These are phyloP conservation scores for Pseudococcus jackbeardsleyi DNA, from an alignment of 2,888 invertebrate genomes.

Conservation along the genomic window DNA sequence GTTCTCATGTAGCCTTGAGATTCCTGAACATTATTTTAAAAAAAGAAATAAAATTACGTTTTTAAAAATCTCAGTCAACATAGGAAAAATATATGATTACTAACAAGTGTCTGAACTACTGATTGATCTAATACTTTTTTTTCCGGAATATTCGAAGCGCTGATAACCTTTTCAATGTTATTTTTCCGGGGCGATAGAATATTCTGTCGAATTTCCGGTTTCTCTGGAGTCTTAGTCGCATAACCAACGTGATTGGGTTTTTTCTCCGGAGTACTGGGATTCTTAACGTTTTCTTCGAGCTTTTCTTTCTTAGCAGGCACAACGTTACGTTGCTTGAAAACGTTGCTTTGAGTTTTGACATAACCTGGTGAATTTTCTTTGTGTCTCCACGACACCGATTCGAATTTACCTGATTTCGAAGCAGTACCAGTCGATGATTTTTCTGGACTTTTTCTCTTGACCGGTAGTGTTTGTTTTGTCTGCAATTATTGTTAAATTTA, in stretches of 20 bases:
- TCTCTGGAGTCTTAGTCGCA: neutral
- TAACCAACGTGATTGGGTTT: neutral
- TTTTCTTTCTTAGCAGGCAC: slow-evolving; percentile 45
- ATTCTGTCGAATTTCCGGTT: neutral
- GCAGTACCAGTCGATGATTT: neutral
- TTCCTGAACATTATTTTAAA: slow-evolving; percentile 50
- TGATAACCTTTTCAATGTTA: neutral
- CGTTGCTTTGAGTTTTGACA: neutral
- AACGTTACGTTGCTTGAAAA: neutral
- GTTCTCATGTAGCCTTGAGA: slow-evolving; percentile 59
- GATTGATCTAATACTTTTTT: slow-evolving; percentile 18
- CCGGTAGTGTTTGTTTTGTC: slow-evolving; percentile 28
- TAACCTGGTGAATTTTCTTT: slow-evolving; percentile 5
- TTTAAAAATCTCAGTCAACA: neutral
- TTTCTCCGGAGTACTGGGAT: slow-evolving; percentile 3
- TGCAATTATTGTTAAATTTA: neutral
- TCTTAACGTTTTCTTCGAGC: neutral
- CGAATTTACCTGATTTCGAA: slow-evolving; percentile 24
- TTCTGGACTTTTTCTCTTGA: slow-evolving; percentile 36
- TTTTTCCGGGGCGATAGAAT: neutral
- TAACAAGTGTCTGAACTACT: slow-evolving; percentile 51
- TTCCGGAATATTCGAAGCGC: neutral
- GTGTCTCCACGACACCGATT: neutral
- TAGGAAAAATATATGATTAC: neutral
- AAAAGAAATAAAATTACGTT: neutral